Evolutionary conservation across 2,888 invertebrate species (phyloP), one percentile per base, ranked within the genome.

Genomic region (Cephalotes varians): DNA sequence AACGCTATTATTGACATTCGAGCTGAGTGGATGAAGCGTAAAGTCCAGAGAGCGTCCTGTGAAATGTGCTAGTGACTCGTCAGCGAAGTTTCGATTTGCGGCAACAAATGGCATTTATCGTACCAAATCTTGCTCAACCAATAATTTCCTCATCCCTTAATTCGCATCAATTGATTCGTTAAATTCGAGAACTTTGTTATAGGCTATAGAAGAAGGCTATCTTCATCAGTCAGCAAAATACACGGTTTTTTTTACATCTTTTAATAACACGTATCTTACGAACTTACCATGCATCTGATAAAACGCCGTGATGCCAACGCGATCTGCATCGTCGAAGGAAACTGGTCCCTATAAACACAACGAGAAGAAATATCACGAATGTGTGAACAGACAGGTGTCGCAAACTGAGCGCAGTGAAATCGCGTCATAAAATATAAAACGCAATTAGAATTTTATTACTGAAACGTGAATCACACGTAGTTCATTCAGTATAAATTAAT

Each of bases 301-400:
- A 92, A 98, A 97, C 10, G 97, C 97, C 0, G 98, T 97, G 88
- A 98, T 97, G 54, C 98, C 98, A 85, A 98, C 96, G 76, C 98
- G 96, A 94, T 98, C 98, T 0, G 98, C 97, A 4, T 98, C 98
- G 89, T 97, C 97, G 94, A 98, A 98, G 1, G 97, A 97, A 0
- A 98, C 97, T 2, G 98, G 98, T 37, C 98, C 98, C 98, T 98
- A 95, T 60, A 96, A 93, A 86, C 84, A 83, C 56, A 79, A 85
- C n/a, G 60, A 44, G 54, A 67, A 69, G 1, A 34, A 47, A 40
- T 44, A 25, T n/a, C 18, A 51, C 25, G 56, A 44, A 37, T 28
- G 54, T 37, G 65, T 25, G 12, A 76, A 28, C 18, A 15, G 12
- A 40, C 12, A 9, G n/a, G n/a, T n/a, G 12, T 12, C 6, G 49